Percentiles rank a stretch among this genome's conserved stretches.
These are phyloP conservation scores for Lophochroa leadbeateri DNA, from an alignment of 2,113 vertebrate genomes.

Conservation along the genomic window DNA sequence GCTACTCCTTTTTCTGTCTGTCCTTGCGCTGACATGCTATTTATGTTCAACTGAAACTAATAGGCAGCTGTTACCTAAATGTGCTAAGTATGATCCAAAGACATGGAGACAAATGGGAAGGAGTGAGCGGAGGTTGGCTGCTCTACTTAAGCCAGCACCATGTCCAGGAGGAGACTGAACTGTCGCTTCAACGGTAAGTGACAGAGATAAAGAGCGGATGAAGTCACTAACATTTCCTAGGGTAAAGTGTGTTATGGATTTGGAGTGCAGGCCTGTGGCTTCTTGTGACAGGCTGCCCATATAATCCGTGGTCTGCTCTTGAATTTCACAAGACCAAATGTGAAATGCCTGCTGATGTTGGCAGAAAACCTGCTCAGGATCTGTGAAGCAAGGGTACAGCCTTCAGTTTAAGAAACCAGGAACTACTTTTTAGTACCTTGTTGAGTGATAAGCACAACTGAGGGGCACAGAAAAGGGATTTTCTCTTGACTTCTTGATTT, in stretches of 20 bases:
- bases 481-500: background rate
- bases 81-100: rapidly evolving
- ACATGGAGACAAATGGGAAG: rapidly evolving
- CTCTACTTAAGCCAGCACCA: rapidly evolving
- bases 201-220: background rate
- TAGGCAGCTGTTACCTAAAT: background rate
- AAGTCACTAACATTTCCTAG: rapidly evolving
- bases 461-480: background rate
- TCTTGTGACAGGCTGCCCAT: background rate
- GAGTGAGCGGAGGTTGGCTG: rapidly evolving
- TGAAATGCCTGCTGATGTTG: background rate
- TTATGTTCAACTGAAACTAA: background rate
- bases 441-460: background rate
- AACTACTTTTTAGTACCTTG: background rate
- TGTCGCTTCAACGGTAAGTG: background rate
- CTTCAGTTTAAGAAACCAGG: background rate
- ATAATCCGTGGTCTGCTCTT: rapidly evolving
- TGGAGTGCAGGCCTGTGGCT: background rate
- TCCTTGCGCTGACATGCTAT: background rate
- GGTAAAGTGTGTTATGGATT: too few relatives aligned
- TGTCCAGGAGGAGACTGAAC: background rate
- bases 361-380: background rate
- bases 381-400: background rate
- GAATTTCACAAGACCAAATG: background rate
- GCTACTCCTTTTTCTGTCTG: background rate